Conservation (phyloP, 2,888 invertebrate species). For the Tridacna gigas region DNA sequence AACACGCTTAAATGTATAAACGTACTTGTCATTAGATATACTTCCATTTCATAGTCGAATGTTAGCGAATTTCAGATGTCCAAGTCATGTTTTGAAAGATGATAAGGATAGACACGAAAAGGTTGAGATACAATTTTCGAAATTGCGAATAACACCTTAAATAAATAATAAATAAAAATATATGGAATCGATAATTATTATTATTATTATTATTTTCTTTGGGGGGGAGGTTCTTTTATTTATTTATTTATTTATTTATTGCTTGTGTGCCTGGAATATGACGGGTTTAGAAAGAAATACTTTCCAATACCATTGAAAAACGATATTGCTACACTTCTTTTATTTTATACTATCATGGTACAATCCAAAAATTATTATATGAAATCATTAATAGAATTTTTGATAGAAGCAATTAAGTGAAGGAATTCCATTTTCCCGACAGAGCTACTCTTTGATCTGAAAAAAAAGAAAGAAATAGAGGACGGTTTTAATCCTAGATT, state of each 20-base stretch:
- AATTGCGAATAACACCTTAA: constrained; percentile 7
- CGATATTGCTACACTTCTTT: no score
- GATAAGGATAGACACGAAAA: constrained; percentile 25
- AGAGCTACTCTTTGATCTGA: no score
- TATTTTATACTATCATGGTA: no score
- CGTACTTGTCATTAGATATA: constrained; percentile 25
- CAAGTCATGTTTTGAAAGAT: constrained; percentile 21
- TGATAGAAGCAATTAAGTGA: no score
- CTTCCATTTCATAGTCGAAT: constrained; percentile 15
- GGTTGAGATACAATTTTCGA: background rate
- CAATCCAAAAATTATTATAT: no score
- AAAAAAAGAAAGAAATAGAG: no score
- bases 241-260: no score
- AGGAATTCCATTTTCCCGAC: no score
- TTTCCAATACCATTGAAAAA: background rate
- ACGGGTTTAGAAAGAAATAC: background rate
- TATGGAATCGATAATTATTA: no score
- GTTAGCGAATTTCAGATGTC: constrained; percentile 29
- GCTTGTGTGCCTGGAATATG: background rate
- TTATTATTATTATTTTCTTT: no score
- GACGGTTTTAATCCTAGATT: no score
- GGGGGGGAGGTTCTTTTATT: constrained; percentile 31
- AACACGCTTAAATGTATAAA: constrained; percentile 25
- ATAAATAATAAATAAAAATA: background rate
- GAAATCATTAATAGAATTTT: no score